Conservation (phyloP, 2,888 invertebrate species). For the Rotaria magnacalcarata region DNA sequence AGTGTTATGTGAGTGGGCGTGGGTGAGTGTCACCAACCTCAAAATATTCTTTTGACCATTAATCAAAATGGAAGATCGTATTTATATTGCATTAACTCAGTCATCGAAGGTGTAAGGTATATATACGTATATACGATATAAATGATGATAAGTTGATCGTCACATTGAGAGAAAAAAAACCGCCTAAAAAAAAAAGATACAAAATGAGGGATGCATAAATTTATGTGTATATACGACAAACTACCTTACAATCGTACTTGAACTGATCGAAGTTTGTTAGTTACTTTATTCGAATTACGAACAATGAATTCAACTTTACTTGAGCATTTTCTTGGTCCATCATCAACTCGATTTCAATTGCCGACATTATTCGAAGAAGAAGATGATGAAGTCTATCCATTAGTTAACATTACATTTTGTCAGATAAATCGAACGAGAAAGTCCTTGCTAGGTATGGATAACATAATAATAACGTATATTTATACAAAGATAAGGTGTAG, state of each 20-base stretch:
- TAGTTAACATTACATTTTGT: background rate
- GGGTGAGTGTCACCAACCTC: too few species aligned
- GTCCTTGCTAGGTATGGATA: background rate
- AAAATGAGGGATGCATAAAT: background rate
- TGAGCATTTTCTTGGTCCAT: conserved; percentile 45
- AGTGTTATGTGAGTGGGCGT: too few species aligned
- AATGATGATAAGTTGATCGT: background rate
- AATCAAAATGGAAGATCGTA: conserved; percentile 3
- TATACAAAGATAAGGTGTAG: background rate
- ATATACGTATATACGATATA: background rate
- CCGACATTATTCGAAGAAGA: background rate
- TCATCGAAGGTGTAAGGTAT: background rate
- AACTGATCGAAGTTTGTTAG: background rate
- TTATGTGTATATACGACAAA: background rate
- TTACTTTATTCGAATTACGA: background rate
- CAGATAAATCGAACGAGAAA: background rate
- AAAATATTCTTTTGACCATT: background rate
- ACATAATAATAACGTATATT: background rate
- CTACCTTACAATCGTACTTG: background rate
- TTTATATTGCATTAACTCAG: background rate
- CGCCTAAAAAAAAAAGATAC: background rate
- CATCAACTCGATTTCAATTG: conserved; percentile 28
- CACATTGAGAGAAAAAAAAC: background rate
- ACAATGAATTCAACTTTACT: conserved; percentile 43
- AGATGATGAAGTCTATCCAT: background rate